These are phyloP conservation scores for Cyprinella venusta DNA, from an alignment of 2,797 vertebrate species.

Conservation along the genomic window DNA sequence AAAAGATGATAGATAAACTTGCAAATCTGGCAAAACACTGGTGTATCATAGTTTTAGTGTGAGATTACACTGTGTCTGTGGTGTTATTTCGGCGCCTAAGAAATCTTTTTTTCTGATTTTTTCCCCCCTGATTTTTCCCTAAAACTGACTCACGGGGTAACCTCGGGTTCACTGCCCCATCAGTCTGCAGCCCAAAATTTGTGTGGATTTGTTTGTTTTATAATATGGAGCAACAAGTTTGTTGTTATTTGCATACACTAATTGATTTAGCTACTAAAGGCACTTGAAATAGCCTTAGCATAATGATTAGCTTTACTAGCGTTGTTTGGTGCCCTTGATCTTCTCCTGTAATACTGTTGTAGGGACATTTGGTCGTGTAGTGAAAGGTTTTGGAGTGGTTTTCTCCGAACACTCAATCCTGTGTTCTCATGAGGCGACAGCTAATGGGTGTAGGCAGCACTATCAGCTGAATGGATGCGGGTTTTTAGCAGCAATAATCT, in stretches of 20 bases:
- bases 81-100: too few relatives aligned
- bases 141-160: too few relatives aligned
- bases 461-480: neutral
- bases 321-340: slow-evolving; percentile 11
- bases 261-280: slow-evolving; percentile 3
- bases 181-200: too few relatives aligned
- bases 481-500: slow-evolving; percentile 15
- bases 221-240: neutral
- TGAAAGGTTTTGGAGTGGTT: slow-evolving; percentile 20
- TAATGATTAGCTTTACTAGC: slow-evolving; percentile 9
- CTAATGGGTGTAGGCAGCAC: neutral
- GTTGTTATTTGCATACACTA: neutral
- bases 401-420: neutral
- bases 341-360: neutral
- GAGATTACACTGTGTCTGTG: too few relatives aligned
- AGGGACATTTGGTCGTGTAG: neutral
- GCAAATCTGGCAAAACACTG: too few relatives aligned
- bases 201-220: too few relatives aligned
- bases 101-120: too few relatives aligned
- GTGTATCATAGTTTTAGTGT: too few relatives aligned
- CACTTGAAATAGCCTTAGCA: slow-evolving; percentile 2
- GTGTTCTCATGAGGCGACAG: neutral
- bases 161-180: too few relatives aligned
- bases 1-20: too few relatives aligned
- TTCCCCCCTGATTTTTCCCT: too few relatives aligned